Percentiles rank a stretch among this genome's conserved stretches.
These are phyloP conservation scores for Phalacrocorax carbo DNA, from an alignment of 2,113 vertebrate species.

Conservation along the genomic window DNA sequence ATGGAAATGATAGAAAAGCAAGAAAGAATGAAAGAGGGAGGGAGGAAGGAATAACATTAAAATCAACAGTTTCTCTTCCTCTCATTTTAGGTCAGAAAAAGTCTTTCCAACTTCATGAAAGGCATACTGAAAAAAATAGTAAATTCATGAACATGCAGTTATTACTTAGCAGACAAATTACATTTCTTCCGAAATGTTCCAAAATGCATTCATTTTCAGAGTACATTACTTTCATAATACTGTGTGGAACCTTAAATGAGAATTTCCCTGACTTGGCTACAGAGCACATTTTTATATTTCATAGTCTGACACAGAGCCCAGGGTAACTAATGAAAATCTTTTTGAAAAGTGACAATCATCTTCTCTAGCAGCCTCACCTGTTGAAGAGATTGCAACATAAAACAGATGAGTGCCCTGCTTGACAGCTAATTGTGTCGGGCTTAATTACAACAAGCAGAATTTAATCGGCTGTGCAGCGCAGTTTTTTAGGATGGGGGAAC, in stretches of 20 bases:
- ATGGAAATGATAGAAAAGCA: neutral
- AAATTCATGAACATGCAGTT: constrained; percentile 60
- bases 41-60: neutral
- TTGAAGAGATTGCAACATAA: constrained; percentile 74
- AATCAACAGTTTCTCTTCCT: constrained; percentile 30
- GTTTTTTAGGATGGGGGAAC: constrained; percentile 55
- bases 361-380: constrained; percentile 63
- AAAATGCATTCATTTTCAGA: constrained; percentile 71
- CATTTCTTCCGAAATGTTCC: constrained; percentile 66
- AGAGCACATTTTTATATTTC: constrained; percentile 63
- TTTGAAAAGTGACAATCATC: constrained; percentile 72
- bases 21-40: neutral
- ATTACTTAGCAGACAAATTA: constrained; percentile 72
- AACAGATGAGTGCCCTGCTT: constrained; percentile 73
- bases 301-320: constrained; percentile 60
- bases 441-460: constrained; percentile 78
- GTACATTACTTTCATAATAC: constrained; percentile 72
- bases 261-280: constrained; percentile 65
- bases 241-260: constrained; percentile 66
- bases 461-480: constrained; percentile 71
- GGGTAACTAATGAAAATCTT: constrained; percentile 75
- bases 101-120: constrained; percentile 41
- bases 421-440: constrained; percentile 76
- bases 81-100: constrained; percentile 29
- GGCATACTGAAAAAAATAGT: constrained; percentile 1